Percentiles rank a stretch among this genome's conserved stretches.
phyloP scores from a whole-genome alignment of 2,888 invertebrate species.

The Diachrysia chrysitis region DNA sequence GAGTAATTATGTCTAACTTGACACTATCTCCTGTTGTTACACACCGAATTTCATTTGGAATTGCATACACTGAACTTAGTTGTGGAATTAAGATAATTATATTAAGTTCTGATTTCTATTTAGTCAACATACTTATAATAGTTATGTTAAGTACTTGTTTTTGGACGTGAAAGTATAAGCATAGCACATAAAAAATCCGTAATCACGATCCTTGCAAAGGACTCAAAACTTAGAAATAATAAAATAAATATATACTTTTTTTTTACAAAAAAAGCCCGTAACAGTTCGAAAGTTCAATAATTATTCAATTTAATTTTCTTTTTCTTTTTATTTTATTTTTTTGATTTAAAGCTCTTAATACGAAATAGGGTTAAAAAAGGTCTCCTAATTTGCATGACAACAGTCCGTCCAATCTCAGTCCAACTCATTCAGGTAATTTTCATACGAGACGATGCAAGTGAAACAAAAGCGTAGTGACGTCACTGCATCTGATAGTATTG shows the following conservation, averaged over 20 bases:
- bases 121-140: no score
- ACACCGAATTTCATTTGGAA: background rate
- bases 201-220: no score
- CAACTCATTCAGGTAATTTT: slow-evolving; percentile 23
- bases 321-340: no score
- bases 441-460: slow-evolving; percentile 32
- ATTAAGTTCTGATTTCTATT: background rate
- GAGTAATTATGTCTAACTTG: slow-evolving; percentile 34
- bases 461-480: slow-evolving; percentile 42
- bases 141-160: no score
- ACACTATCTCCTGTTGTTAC: slow-evolving; percentile 15
- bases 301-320: no score
- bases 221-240: no score
- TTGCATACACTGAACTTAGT: background rate
- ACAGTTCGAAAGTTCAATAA: no score
- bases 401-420: slow-evolving; percentile 29
- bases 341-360: no score
- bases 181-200: no score
- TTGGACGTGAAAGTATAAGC: no score
- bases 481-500: slow-evolving; percentile 69
- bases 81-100: background rate
- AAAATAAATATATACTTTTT: no score
- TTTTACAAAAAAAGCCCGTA: no score
- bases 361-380: background rate
- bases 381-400: slow-evolving; percentile 23